Evolutionary conservation across 2,888 invertebrate species (phyloP).

Genomic region (Dinocampus coccinellae): DNA sequence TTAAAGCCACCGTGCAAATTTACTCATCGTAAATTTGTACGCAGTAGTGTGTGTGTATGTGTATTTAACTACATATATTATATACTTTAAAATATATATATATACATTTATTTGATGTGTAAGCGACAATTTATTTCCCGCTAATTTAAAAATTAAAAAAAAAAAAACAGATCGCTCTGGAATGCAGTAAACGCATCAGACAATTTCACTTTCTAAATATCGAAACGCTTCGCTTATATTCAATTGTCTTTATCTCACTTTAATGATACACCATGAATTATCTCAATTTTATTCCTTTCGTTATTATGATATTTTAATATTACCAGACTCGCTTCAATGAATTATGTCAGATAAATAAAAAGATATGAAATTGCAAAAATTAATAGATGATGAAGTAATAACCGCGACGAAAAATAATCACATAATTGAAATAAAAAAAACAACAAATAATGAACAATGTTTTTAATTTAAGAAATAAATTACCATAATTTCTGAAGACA

Average conservation of each 20-base stretch:
- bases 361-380: background rate
- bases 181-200: background rate
- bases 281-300: background rate
- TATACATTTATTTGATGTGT: background rate
- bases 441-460: too few species aligned
- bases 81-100: background rate
- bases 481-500: background rate
- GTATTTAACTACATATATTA: background rate
- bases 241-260: conserved; percentile 38
- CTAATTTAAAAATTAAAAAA: background rate
- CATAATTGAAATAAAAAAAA: too few species aligned
- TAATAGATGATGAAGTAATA: background rate
- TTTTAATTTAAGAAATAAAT: too few species aligned
- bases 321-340: background rate
- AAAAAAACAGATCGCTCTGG: background rate
- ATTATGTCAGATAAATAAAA: background rate
- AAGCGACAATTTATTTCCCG: background rate
- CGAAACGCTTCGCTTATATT: conserved; percentile 43
- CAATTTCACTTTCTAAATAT: conserved; percentile 61
- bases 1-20: conserved; percentile 11
- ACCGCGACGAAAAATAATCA: background rate
- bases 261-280: background rate
- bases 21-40: conserved; percentile 5
- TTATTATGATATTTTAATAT: background rate
- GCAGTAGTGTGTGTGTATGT: background rate